Base-by-base conservation (phyloP, 2,797 vertebrate genomes). In the Lates japonicus region DNA sequence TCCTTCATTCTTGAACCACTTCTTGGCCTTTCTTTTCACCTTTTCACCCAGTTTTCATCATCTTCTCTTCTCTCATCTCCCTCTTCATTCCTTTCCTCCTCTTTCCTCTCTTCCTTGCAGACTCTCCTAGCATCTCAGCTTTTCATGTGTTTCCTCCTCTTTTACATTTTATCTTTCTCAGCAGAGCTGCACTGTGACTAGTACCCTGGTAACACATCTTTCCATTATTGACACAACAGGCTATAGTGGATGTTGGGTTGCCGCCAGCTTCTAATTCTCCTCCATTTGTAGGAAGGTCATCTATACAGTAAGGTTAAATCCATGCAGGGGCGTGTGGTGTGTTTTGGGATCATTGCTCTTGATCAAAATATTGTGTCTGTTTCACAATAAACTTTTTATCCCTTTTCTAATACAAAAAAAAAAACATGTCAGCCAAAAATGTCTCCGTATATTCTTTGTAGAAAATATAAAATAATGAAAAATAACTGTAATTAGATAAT, bases 221-320 rank as follows among this genome's bases (percentile, higher is more conserved):
- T 75, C 62, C 70, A 75, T 84, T 83, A 83, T 78, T 80, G 82
- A 83, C 77, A 73, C 63, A 54, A 76, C 35, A 66, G 82, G 60
- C 49, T 44, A 17, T 14, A 60, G 63, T 63, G 64, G 69, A 74
- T n/a, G 62, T 44, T 33, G 49, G 63, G 75, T 46, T 70, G 67
- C 81, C 25, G 37, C 74, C 20, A 39, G 83, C 70, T 77, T 55
- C 75, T n/a, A 79, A 29, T 79, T 70, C 79, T 79, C 55, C 82
- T 74, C 76, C 80, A 78, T 87, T 84, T 49, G 59, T 19, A 48
- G 14, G 44, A 69, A 80, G 67, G 62, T 81, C 75, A 74, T 81
- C 74, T 67, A 83, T 46, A 70, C 73, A 81, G 80, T 81, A 78
- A 58, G 78, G 81, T 83, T 70, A 68, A 75, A 79, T 70, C 66